These are phyloP conservation scores for Coilia nasus DNA, from an alignment of 2,797 vertebrate genomes.

Conservation along the genomic window DNA sequence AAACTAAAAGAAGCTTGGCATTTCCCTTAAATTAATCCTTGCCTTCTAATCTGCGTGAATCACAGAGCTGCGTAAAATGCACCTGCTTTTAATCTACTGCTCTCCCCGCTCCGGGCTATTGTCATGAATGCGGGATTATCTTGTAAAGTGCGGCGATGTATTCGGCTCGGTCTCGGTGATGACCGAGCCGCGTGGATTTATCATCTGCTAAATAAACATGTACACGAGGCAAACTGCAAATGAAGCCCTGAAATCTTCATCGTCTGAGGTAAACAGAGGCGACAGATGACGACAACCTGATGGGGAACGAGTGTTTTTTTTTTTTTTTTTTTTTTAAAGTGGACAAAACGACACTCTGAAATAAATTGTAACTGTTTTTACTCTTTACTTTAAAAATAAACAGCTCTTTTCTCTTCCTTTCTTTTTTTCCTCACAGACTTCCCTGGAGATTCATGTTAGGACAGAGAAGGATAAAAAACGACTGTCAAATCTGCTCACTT, in stretches of 20 bases:
- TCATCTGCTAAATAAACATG: conserved; percentile 79
- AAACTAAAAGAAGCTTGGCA: conserved; percentile 58
- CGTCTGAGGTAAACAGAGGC: background rate
- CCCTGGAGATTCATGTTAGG: background rate
- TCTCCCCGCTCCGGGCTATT: conserved; percentile 68
- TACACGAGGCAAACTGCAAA: conserved; percentile 72
- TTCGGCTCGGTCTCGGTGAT: conserved; percentile 69
- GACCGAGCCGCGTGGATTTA: conserved; percentile 72
- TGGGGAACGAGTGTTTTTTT: conserved; percentile 65
- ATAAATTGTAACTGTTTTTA: no score
- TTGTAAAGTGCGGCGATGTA: conserved; percentile 67
- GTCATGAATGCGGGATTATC: conserved; percentile 73
- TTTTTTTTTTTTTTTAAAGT: no score
- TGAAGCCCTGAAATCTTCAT: conserved; percentile 58
- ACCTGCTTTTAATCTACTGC: conserved; percentile 80
- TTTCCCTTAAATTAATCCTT: conserved; percentile 73
- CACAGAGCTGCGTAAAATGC: conserved; percentile 79
- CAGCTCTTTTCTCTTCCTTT: background rate
- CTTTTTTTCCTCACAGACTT: background rate
- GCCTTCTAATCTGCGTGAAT: conserved; percentile 71
- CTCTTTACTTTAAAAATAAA: background rate
- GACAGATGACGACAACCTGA: conserved; percentile 58
- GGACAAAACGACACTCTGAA: no score
- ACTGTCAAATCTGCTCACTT: background rate
- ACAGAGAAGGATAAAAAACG: background rate